A percentile compares a stretch with the other conserved stretches of the same genome.
phyloP scores from a whole-genome alignment of 2,113 vertebrate species.

The Callospermophilus lateralis region DNA sequence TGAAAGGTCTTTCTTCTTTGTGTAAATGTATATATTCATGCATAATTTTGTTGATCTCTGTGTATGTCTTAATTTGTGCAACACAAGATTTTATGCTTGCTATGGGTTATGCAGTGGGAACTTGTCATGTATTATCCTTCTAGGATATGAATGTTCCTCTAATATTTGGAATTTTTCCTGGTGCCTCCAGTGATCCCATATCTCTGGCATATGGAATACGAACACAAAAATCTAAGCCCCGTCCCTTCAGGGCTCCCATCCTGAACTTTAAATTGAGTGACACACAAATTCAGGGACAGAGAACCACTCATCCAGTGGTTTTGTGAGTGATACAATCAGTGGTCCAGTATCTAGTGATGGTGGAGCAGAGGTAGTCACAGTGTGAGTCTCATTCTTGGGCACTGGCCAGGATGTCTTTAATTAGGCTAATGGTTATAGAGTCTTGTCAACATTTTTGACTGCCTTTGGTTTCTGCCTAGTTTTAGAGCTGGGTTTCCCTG shows the following conservation, averaged over 20 bases:
- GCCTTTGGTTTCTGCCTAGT: background rate
- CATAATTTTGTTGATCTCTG: background rate
- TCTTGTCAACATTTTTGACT: background rate
- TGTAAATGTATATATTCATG: background rate
- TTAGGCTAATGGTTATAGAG: background rate
- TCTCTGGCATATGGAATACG: background rate
- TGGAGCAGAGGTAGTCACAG: accelerated
- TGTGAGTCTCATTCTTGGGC: background rate
- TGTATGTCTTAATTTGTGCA: background rate
- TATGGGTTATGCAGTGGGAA: background rate
- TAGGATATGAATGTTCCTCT: background rate
- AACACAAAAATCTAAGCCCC: background rate
- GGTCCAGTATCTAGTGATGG: background rate
- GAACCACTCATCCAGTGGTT: background rate
- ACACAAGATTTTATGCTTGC: background rate
- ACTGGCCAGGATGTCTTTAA: background rate
- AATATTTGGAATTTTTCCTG: background rate
- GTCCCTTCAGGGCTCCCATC: background rate
- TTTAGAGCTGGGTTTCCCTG: background rate
- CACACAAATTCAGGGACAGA: background rate
- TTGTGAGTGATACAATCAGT: background rate
- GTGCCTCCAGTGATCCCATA: background rate
- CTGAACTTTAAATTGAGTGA: background rate
- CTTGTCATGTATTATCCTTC: background rate
- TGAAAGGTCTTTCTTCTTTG: background rate